A percentile compares a stretch with the other conserved stretches of the same genome.
Evolutionary conservation across 1,140 invertebrate genomes (phyloP).

Genomic region (Ditylenchus dipsaci): DNA sequence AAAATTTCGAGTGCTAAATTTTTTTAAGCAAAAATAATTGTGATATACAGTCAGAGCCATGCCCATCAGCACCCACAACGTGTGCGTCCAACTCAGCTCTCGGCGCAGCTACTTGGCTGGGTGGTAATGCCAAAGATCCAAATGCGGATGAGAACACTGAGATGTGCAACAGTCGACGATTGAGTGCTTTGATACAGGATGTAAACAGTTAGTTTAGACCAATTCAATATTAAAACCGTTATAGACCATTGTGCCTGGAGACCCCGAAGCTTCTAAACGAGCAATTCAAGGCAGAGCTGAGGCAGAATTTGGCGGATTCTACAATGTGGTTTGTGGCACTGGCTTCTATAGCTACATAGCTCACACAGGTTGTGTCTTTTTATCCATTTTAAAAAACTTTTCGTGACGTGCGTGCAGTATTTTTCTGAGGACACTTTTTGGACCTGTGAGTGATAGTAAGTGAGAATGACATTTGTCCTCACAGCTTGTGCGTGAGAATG

Average conservation of each 20-base stretch:
- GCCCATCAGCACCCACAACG: background rate
- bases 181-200: conserved; percentile 16
- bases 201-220: background rate
- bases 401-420: too few relatives aligned
- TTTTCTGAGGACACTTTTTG: too few relatives aligned
- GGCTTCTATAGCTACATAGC: conserved; percentile 48
- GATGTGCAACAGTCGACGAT: conserved; percentile 23
- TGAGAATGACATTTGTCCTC: too few relatives aligned
- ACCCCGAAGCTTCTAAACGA: conserved; percentile 40
- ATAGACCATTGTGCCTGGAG: conserved; percentile 29
- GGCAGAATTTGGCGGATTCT: conserved; percentile 38
- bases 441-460: too few relatives aligned
- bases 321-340: conserved; percentile 47
- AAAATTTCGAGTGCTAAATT: conserved; percentile 1
- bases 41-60: background rate
- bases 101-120: background rate
- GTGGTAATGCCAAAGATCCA: background rate
- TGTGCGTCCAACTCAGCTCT: background rate
- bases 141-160: conserved; percentile 14
- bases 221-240: background rate
- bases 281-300: conserved; percentile 35
- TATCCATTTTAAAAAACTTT: conserved; percentile 15
- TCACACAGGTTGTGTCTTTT: conserved; percentile 31
- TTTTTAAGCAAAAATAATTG: background rate
- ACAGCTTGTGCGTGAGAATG: too few relatives aligned